phyloP scores from a whole-genome alignment of 2,888 invertebrate genomes.

The Nemapogon koenigi region DNA sequence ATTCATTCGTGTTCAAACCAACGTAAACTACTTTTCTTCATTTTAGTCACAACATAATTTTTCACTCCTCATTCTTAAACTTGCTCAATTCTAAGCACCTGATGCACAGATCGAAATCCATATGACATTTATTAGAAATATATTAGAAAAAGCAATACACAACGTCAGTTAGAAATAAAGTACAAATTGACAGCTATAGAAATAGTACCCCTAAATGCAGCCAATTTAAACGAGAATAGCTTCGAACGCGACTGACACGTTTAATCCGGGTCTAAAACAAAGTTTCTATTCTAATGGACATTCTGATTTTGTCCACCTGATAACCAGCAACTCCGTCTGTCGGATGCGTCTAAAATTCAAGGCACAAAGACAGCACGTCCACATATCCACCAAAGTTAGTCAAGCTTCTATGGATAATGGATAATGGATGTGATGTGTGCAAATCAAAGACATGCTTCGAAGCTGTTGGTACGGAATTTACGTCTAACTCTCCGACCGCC shows the following conservation, averaged over 20 bases:
- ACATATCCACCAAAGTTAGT: slow-evolving; percentile 31
- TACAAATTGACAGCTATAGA: no score
- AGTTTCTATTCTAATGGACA: slow-evolving; percentile 37
- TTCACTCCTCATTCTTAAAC: no score
- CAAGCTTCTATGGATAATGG: slow-evolving; percentile 17
- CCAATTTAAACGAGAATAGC: neutral
- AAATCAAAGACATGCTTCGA: slow-evolving; percentile 31
- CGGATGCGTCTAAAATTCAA: slow-evolving; percentile 42
- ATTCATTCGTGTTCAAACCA: no score
- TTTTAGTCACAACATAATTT: no score
- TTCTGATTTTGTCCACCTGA: slow-evolving; percentile 39
- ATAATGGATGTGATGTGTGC: slow-evolving; percentile 21
- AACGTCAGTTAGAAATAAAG: no score
- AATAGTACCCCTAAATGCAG: no score
- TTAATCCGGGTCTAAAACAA: slow-evolving; percentile 19
- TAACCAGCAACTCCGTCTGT: slow-evolving; percentile 19
- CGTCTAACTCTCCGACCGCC: slow-evolving; percentile 5
- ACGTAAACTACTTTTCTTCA: no score
- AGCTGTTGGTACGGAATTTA: slow-evolving; percentile 11
- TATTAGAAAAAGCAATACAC: no score
- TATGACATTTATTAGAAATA: no score
- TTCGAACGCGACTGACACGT: slow-evolving; percentile 5
- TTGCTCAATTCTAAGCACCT: no score
- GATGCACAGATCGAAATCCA: no score
- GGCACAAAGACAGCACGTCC: slow-evolving; percentile 37